These are phyloP conservation scores for Trichoplusia ni DNA, from an alignment of 1,140 invertebrate species.

Conservation along the genomic window DNA sequence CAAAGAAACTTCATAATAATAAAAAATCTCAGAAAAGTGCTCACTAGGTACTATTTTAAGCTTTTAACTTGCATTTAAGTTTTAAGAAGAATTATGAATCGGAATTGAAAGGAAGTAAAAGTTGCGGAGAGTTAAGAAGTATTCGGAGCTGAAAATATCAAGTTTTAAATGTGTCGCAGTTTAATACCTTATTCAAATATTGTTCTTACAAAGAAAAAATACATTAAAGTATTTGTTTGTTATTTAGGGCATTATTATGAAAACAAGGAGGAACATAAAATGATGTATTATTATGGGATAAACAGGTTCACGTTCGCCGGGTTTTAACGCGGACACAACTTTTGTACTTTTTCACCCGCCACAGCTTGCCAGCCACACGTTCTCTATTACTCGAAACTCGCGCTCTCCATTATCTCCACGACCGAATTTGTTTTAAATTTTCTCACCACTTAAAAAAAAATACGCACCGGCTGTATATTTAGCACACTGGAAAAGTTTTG, in stretches of 20 bases:
- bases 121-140: slow-evolving; percentile 46
- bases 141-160: slow-evolving; percentile 25
- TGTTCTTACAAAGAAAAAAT: background rate
- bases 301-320: slow-evolving; percentile 40
- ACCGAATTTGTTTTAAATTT: slow-evolving; percentile 75
- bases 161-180: slow-evolving; percentile 8
- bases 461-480: slow-evolving; percentile 41
- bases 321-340: slow-evolving; percentile 53
- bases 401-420: slow-evolving; percentile 72
- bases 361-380: slow-evolving; percentile 69
- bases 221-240: background rate
- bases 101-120: slow-evolving; percentile 64
- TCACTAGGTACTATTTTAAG: slow-evolving; percentile 62
- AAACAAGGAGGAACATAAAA: background rate
- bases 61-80: slow-evolving; percentile 71
- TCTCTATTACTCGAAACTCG: slow-evolving; percentile 72
- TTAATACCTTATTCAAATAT: slow-evolving; percentile 11
- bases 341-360: slow-evolving; percentile 69
- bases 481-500: slow-evolving; percentile 41
- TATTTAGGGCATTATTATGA: background rate
- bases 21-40: slow-evolving; percentile 46
- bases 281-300: slow-evolving; percentile 34
- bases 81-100: slow-evolving; percentile 65
- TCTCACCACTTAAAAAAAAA: slow-evolving; percentile 59
- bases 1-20: slow-evolving; percentile 23